Base-by-base conservation (phyloP, 1,140 invertebrate species). In the Myzus persicae region DNA sequence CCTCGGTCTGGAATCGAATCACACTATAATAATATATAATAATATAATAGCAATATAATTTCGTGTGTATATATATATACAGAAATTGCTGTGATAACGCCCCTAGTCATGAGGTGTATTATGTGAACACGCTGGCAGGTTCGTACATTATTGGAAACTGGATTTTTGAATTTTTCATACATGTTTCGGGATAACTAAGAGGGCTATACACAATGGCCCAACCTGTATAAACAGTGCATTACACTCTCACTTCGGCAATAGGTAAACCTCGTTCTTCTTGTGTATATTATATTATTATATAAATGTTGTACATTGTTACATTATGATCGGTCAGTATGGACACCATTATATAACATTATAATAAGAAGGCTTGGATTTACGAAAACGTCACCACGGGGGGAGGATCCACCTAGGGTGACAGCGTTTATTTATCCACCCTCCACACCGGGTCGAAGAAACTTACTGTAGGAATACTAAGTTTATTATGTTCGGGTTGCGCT, bases 391-490 rank as follows among this genome's bases (percentile, higher is more conserved):
- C 31, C 59, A 18, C n/a, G 14, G 11, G 31, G 31, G 59, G 31
- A 14, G 59, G 14, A 76, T 76, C 31, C 59, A 20, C 31, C 59
- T 76, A n/a, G 59, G 14, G 14, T 14, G 59, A 76, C 59, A 18
- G 59, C 59, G 31, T n/a, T 76, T 76, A 76, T 76, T 76, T 76
- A n/a, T 76, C 59, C 59, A 76, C 59, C 59, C 59, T n/a, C 59
- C 59, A 6, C 4, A 18, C 59, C 18, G 31, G 31, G 59, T n/a
- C 5, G n/a, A 76, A 76, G 31, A 76, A 76, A 76, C 59, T 76
- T 76, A 76, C 31, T 76, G 59, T n/a, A 76, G 31, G 59, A 76
- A 76, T 76, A n/a, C 59, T n/a, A 76, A 76, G 59, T 76, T 76
- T 76, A 76, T 76, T 76, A 76, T 76, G 59, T 76, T 76, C 31